phyloP scores from a whole-genome alignment of 2,113 vertebrate genomes.

The Cochlearius cochlearius region DNA sequence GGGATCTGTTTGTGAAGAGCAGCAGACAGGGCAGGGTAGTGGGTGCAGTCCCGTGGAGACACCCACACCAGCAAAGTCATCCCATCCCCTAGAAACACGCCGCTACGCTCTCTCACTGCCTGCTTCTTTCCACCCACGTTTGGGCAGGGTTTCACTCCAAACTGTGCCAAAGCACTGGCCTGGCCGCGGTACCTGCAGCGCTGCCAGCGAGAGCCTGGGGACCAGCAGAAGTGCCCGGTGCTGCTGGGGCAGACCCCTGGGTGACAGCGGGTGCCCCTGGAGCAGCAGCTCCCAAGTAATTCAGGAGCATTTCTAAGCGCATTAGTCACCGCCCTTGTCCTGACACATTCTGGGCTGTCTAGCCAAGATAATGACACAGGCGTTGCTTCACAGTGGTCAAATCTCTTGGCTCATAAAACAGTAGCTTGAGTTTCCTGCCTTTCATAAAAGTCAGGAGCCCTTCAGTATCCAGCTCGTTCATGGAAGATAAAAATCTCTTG shows the following conservation, averaged over 20 bases:
- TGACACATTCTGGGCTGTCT: not conserved
- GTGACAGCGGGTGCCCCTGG: not conserved
- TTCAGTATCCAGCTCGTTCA: slow-evolving; percentile 39
- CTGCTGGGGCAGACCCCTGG: not conserved
- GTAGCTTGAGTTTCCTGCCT: slow-evolving; percentile 55
- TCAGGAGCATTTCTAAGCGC: not conserved
- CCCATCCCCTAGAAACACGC: not conserved
- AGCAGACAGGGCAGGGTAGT: not conserved
- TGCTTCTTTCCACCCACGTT: not conserved
- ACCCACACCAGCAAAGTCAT: not conserved
- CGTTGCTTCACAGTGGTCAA: slow-evolving; percentile 34
- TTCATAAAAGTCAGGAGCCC: slow-evolving; percentile 51
- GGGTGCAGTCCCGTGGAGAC: not conserved
- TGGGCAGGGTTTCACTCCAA: not conserved
- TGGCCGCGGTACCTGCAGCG: not conserved
- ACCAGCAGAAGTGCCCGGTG: not conserved
- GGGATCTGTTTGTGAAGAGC: not conserved
- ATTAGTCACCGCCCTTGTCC: slow-evolving; percentile 10
- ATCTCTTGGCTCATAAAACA: slow-evolving; percentile 56
- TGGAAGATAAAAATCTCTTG: slow-evolving; percentile 70
- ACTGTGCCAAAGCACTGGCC: not conserved
- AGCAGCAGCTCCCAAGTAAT: not conserved
- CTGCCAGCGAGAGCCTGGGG: not conserved
- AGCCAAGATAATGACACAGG: slow-evolving; percentile 54
- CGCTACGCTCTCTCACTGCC: not conserved